These are phyloP conservation scores for Ormyrus labotus DNA, from an alignment of 2,888 invertebrate species.

Conservation along the genomic window DNA sequence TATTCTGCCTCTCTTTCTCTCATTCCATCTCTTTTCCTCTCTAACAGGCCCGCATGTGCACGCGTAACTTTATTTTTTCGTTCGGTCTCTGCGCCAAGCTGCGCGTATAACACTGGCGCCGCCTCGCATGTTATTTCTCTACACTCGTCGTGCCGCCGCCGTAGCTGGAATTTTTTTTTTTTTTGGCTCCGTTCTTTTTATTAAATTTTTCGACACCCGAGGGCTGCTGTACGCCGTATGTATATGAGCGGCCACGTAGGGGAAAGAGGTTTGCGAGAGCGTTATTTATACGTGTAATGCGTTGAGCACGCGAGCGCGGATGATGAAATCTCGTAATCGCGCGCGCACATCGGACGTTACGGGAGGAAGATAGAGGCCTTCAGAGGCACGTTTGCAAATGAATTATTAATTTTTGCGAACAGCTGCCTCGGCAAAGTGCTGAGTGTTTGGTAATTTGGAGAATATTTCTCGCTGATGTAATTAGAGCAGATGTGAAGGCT, in stretches of 20 bases:
- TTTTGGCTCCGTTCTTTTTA: slow-evolving; percentile 27
- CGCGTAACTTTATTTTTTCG: slow-evolving; percentile 9
- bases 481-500: too few relatives aligned
- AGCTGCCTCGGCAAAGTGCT: too few relatives aligned
- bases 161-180: slow-evolving; percentile 11
- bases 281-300: slow-evolving; percentile 42
- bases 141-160: background rate
- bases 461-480: too few relatives aligned
- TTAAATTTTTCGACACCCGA: slow-evolving; percentile 34
- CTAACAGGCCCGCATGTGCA: background rate
- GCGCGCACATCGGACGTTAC: background rate
- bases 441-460: too few relatives aligned
- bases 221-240: background rate
- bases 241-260: background rate
- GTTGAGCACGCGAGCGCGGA: slow-evolving; percentile 27
- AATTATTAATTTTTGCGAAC: background rate
- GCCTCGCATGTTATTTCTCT: slow-evolving; percentile 39
- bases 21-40: background rate
- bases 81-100: slow-evolving; percentile 1
- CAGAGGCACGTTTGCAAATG: slow-evolving; percentile 28
- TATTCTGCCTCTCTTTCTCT: background rate
- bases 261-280: background rate
- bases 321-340: slow-evolving; percentile 42
- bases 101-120: slow-evolving; percentile 4
- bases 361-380: background rate